phyloP scores from a whole-genome alignment of 2,797 vertebrate species.

The Threskiornis aethiopicus region DNA sequence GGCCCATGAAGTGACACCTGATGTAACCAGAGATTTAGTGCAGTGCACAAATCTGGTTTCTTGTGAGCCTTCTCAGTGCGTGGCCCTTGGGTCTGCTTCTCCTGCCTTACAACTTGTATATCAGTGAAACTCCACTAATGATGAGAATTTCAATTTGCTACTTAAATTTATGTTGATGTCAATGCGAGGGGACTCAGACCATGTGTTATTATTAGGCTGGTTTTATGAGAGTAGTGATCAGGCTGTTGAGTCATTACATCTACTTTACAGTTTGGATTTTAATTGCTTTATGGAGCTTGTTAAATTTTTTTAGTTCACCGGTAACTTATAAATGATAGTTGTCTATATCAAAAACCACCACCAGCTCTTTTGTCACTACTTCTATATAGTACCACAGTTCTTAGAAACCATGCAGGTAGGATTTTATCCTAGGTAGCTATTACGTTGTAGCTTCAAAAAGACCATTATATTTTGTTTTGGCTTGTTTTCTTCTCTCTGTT shows the following conservation, averaged over 20 bases:
- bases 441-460: neutral
- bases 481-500: slow-evolving; percentile 13
- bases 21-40: neutral
- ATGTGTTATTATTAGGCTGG: neutral
- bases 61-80: neutral
- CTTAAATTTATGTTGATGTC: neutral
- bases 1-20: rapidly evolving
- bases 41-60: neutral
- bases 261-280: slow-evolving; percentile 30
- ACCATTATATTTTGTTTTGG: neutral
- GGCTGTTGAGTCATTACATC: slow-evolving; percentile 36
- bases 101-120: neutral
- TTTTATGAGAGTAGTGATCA: slow-evolving; percentile 19
- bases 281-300: slow-evolving; percentile 54
- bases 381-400: neutral
- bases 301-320: slow-evolving; percentile 9
- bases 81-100: neutral
- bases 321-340: neutral
- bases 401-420: neutral
- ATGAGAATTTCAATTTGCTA: neutral
- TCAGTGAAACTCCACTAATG: neutral
- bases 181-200: neutral
- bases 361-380: neutral
- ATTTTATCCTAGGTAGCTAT: neutral
- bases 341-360: neutral